Base-by-base conservation (phyloP, 2,888 invertebrate species). In the Ichneumoninae sp. region DNA sequence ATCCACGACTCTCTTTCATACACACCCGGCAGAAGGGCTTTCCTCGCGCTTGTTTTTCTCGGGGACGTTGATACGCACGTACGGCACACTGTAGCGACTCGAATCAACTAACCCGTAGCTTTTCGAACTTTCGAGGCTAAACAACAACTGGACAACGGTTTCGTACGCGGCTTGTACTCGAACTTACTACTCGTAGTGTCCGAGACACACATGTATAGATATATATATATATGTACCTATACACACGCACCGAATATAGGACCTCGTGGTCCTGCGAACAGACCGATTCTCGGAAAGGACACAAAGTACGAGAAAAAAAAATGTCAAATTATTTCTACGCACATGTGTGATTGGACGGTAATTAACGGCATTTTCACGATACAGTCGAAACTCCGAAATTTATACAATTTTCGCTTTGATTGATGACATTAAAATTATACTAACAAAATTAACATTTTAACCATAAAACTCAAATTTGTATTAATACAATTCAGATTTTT, bases 111-210 rank as follows among this genome's bases (percentile, higher is more conserved):
- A 3, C 63, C 7, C 63, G 60, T 75, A 63, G 44, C 69, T 81
- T 81, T 81, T 73, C 73, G 76, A 84, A 84, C 69, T 74, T 63
- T 54, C 77, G 68, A 77, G 70, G 71, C 76, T 83, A 76, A 83
- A 83, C 75, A 76, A 83, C 74, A 83, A 75, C 65, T n/a, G 33
- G 26, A 69, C 57, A 69, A 78, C 33, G 54, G 57, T 83, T 78
- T 69, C 74, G 63, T 40, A 81, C 26, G 71, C n/a, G 69, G 47
- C 63, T 63, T 30, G 33, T 63, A n/a, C 63, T 26, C 63, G 30
- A 63, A 63, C 63, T 30, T 63, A 63, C 63, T 63, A 63, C 63
- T 10, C 63, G 33, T 63, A 63, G 30, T 63, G 33, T n/a, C 30
- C 63, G 63, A 30, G 6, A 33, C 68, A 33, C 13, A 57, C n/a